Conservation (phyloP, 1,140 invertebrate genomes). For the Scylla paramamosain region DNA sequence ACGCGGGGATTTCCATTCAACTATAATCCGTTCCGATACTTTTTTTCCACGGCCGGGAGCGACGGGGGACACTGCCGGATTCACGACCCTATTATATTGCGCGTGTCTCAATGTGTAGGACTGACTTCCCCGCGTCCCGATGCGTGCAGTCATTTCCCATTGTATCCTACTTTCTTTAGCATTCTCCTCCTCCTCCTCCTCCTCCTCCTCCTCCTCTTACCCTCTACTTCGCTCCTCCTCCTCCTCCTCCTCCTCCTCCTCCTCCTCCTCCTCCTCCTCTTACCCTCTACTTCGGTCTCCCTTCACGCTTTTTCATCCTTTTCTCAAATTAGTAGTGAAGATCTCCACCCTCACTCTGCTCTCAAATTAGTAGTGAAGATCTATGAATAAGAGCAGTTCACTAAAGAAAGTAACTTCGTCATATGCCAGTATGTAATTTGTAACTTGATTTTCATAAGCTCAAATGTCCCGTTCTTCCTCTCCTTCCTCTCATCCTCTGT, state of each 20-base stretch:
- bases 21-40: constrained; percentile 68
- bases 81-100: constrained; percentile 64
- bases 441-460: neutral
- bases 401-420: too few relatives aligned
- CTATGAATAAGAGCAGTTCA: too few relatives aligned
- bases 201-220: neutral
- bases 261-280: neutral
- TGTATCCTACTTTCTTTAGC: neutral
- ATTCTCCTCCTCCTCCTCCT: neutral
- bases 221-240: neutral
- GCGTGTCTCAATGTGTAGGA: constrained; percentile 60
- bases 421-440: too few relatives aligned
- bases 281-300: neutral
- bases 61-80: constrained; percentile 63
- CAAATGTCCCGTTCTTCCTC: neutral
- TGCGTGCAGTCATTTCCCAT: neutral
- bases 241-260: neutral
- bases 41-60: constrained; percentile 39
- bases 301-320: neutral
- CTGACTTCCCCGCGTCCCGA: constrained; percentile 47
- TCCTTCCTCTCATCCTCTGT: neutral
- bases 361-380: too few relatives aligned
- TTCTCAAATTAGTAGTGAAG: neutral
- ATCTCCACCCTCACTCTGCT: neutral
- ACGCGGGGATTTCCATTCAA: constrained; percentile 58